Evolutionary conservation across 2,113 vertebrate species (phyloP), one percentile per base, ranked within the genome.

Genomic region (Pyxicephalus adspersus): DNA sequence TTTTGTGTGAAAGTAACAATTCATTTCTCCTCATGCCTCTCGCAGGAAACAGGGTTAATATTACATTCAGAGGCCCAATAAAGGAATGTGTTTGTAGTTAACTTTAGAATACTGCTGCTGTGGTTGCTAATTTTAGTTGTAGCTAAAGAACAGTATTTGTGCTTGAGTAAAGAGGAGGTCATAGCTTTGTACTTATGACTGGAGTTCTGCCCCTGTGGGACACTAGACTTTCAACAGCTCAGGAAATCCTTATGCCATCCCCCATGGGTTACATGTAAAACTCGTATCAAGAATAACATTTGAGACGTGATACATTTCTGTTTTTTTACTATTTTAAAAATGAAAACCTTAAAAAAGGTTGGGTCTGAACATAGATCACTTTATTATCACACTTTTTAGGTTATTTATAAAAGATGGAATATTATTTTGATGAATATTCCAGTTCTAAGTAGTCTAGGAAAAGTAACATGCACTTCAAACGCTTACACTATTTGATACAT

Each of bases 211-310:
- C 78, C 83, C 70, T 86, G 85, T 90, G 92, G 85, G 72, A 89
- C 87, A 86, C 84, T 87, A 88, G 88, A 90, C 89, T 87, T 85
- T 83, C 84, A 88, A 84, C 78, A 72, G 68, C 85, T 86, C 89
- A 91, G 91, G 90, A 93, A 89, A 92, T 91, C 89, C 85, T 88
- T 86, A 83, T 87, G 84, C 78, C 84, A 84, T 72, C 17, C 88
- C 86, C 86, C 86, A 85, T 86, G 85, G 89, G 87, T 63, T 86
- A 74, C 90, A 89, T 86, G 51, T 66, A 57, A 25, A 22, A 54
- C 75, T 66, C n/a, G 38, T 28, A 65, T 34, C 63, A 55, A 66
- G 50, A 77, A 77, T 64, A 50, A 77, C 26, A 28, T 65, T 66
- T 29, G n/a, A 22, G 76, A 77, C 50, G 60, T 54, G 61, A 77